Conservation (phyloP, 2,797 vertebrate genomes). For the Pangasius djambal region DNA sequence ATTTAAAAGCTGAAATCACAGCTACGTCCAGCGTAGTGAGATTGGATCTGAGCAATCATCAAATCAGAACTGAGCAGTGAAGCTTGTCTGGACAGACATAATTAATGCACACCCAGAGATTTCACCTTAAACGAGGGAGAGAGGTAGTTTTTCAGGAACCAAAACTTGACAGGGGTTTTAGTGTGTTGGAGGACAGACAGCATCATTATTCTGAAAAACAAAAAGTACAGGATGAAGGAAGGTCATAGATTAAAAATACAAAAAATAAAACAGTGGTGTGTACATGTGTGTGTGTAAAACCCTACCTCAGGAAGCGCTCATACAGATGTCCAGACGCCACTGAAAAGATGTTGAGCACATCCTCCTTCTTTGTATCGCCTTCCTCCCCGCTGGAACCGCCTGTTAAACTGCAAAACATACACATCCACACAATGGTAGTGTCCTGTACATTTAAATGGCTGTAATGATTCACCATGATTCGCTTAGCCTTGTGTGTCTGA, state of each 20-base stretch:
- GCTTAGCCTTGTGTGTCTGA: background rate
- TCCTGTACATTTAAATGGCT: background rate
- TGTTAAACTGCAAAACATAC: conserved; percentile 77
- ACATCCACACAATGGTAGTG: background rate
- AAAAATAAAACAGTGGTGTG: background rate
- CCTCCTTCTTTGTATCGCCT: conserved; percentile 76
- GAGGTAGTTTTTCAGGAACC: conserved; percentile 98
- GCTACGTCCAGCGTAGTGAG: background rate
- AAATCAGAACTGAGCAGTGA: background rate
- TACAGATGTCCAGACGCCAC: conserved; percentile 97
- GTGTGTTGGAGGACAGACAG: conserved; percentile 92
- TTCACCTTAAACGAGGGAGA: conserved; percentile 95
- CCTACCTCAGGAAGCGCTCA: conserved; percentile 94
- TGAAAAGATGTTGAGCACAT: conserved; percentile 93
- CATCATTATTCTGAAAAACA: conserved; percentile 93
- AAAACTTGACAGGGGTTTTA: conserved; percentile 93
- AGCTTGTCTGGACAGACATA: background rate
- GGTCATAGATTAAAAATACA: background rate
- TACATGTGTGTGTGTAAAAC: background rate
- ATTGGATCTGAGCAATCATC: background rate
- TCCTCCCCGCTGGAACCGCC: conserved; percentile 75
- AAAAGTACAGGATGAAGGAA: conserved; percentile 8
- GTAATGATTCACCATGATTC: background rate
- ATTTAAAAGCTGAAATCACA: background rate
- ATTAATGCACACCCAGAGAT: background rate